Percentiles rank a stretch among this genome's conserved stretches.
phyloP scores from a whole-genome alignment of 2,797 vertebrate genomes.

The Argentina silus region DNA sequence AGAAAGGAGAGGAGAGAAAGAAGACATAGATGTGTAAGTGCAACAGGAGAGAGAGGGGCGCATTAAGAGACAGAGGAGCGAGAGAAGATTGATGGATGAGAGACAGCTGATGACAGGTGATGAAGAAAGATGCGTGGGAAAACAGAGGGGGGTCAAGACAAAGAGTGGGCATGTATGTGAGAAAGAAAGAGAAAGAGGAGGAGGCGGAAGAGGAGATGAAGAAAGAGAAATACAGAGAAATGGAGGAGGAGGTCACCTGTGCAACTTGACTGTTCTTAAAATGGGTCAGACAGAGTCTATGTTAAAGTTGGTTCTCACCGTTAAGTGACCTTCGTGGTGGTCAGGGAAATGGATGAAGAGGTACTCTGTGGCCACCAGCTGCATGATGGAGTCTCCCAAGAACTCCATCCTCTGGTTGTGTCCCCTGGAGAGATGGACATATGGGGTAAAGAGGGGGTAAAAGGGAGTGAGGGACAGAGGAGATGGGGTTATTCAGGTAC shows the following conservation, averaged over 20 bases:
- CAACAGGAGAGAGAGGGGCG: not conserved
- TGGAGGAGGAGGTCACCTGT: not conserved
- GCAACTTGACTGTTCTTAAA: not conserved
- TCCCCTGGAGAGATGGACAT: conserved; percentile 78
- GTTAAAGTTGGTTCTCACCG: conserved; percentile 77
- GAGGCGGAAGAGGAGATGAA: conserved; percentile 23
- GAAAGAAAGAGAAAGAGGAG: conserved; percentile 21
- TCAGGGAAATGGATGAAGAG: conserved; percentile 98
- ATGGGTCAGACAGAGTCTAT: not conserved
- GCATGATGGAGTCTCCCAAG: conserved; percentile 98
- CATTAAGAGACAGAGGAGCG: not conserved
- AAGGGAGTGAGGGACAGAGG: not conserved
- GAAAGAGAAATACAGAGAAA: not conserved
- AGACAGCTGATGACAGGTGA: no score
- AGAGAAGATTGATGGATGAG: no score
- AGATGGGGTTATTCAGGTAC: conserved; percentile 32
- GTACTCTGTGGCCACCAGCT: conserved; percentile 96
- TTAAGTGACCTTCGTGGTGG: conserved; percentile 97
- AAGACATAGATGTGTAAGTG: not conserved
- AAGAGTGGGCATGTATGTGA: not conserved
- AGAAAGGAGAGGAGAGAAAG: not conserved
- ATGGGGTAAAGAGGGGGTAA: not conserved
- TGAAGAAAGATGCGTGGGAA: no score
- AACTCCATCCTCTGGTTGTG: conserved; percentile 99
- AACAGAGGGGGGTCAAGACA: not conserved